A percentile compares a stretch with the other conserved stretches of the same genome.
These are phyloP conservation scores for Theonella swinhoei DNA, from an alignment of 37 sponge, comb jelly and placozoan species.

Conservation along the genomic window DNA sequence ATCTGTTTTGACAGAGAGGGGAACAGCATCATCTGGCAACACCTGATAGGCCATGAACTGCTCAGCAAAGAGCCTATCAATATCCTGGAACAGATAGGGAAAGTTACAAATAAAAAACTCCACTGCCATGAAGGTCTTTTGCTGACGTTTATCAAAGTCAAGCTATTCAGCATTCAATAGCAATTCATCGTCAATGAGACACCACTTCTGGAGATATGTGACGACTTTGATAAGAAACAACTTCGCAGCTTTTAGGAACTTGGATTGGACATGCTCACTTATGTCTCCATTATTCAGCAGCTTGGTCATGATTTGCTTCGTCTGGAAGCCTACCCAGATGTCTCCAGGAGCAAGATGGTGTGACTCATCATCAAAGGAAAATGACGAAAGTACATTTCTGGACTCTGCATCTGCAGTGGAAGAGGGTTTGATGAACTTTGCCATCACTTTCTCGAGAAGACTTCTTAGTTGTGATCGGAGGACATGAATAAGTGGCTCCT, in stretches of 20 bases:
- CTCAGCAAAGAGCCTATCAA: slow-evolving; percentile 28
- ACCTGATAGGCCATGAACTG: slow-evolving; percentile 50
- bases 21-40: slow-evolving; percentile 26
- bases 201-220: slow-evolving; percentile 6
- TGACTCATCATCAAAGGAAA: background rate
- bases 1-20: slow-evolving; percentile 6
- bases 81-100: background rate
- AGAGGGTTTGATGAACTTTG: slow-evolving; percentile 23
- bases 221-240: slow-evolving; percentile 20
- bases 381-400: background rate
- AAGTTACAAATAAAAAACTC: slow-evolving; percentile 34
- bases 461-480: slow-evolving; percentile 14
- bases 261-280: background rate
- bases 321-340: slow-evolving; percentile 29
- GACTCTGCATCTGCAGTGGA: background rate
- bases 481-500: slow-evolving; percentile 48
- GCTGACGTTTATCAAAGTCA: slow-evolving; percentile 22
- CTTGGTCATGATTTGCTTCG: slow-evolving; percentile 14
- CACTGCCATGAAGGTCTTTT: slow-evolving; percentile 17
- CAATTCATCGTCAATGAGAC: slow-evolving; percentile 55
- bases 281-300: slow-evolving; percentile 43
- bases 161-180: slow-evolving; percentile 51
- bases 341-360: slow-evolving; percentile 15
- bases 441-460: slow-evolving; percentile 13
- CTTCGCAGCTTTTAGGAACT: slow-evolving; percentile 44